Percentiles rank a stretch among this genome's conserved stretches.
Conservation (phyloP, 1,140 invertebrate genomes). For the Hypothenemus hampei region DNA sequence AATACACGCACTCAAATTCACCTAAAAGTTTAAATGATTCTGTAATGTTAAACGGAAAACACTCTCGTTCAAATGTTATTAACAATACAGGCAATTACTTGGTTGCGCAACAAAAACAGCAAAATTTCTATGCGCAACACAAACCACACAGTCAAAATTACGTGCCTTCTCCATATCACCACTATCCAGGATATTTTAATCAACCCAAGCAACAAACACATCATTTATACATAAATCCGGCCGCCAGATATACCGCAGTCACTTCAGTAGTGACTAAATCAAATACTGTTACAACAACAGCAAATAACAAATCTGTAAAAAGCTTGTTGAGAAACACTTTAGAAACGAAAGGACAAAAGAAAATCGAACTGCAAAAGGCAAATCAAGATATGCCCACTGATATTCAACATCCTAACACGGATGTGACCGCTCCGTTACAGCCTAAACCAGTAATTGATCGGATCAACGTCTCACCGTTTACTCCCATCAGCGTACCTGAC, state of each 20-base stretch:
- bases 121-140: not conserved
- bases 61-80: constrained; percentile 10
- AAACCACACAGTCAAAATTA: constrained; percentile 38
- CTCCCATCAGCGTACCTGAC: constrained; percentile 51
- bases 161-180: constrained; percentile 32
- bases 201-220: constrained; percentile 25
- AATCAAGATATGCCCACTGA: constrained; percentile 33
- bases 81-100: constrained; percentile 12
- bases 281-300: constrained; percentile 22
- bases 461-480: constrained; percentile 55
- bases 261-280: constrained; percentile 26
- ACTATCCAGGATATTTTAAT: constrained; percentile 33
- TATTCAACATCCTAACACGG: constrained; percentile 42
- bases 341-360: constrained; percentile 58
- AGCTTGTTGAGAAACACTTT: constrained; percentile 63
- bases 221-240: constrained; percentile 33
- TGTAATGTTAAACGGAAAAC: constrained; percentile 33
- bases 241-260: constrained; percentile 34
- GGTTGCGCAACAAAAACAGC: not conserved
- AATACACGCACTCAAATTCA: not conserved
- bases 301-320: constrained; percentile 60
- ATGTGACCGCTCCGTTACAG: constrained; percentile 51
- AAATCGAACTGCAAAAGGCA: constrained; percentile 40
- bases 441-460: constrained; percentile 49
- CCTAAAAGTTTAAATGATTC: constrained; percentile 8